Evolutionary conservation across 2,113 vertebrate species (phyloP).

Genomic region (Polypterus senegalus): DNA sequence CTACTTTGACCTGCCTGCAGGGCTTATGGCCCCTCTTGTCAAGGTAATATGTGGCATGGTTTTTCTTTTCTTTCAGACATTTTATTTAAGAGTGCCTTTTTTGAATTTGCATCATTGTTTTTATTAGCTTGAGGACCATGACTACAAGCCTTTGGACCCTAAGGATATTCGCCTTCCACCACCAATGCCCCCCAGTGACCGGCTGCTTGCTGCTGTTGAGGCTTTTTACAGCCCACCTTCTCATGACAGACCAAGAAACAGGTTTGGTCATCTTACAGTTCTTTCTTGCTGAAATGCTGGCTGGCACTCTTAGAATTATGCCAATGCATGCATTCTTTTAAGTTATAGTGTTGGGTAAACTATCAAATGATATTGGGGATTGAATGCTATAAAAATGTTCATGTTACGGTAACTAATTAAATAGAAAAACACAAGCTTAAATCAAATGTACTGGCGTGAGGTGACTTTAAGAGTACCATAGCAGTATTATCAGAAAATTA

Average conservation of each 20-base stretch:
- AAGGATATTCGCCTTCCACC: conserved; percentile 94
- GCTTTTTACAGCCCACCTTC: conserved; percentile 97
- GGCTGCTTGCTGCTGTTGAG: conserved; percentile 85
- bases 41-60: conserved; percentile 51
- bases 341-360: neutral
- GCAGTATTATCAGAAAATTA: too few relatives aligned
- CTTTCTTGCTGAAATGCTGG: too few relatives aligned
- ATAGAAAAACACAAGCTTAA: too few relatives aligned
- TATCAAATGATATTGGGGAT: neutral
- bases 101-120: conserved; percentile 18
- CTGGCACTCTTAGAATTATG: too few relatives aligned
- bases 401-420: too few relatives aligned
- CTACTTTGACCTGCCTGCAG: conserved; percentile 93
- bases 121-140: conserved; percentile 80
- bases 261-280: conserved; percentile 41
- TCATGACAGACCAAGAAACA: conserved; percentile 92
- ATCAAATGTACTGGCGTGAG: too few relatives aligned
- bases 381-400: neutral
- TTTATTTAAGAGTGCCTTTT: neutral
- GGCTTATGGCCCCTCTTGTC: conserved; percentile 90
- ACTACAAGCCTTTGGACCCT: conserved; percentile 91
- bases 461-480: too few relatives aligned
- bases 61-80: neutral
- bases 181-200: conserved; percentile 93
- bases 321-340: too few relatives aligned